Evolutionary conservation across 2,113 vertebrate genomes (phyloP).

Genomic region (Alosa alosa): DNA sequence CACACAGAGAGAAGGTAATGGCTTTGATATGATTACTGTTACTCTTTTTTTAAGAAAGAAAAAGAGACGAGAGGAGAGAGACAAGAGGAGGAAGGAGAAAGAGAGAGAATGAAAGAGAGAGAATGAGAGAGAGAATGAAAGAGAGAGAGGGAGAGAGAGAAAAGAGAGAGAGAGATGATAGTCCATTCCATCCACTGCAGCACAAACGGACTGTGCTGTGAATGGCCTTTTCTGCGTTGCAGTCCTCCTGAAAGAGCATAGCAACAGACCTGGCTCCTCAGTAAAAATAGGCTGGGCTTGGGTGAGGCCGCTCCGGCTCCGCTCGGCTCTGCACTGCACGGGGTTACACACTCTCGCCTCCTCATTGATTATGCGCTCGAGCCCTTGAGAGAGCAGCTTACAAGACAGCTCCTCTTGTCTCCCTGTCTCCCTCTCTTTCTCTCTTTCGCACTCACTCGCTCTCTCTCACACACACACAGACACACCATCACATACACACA

Average conservation of each 20-base stretch:
- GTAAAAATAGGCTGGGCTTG: constrained; percentile 76
- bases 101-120: neutral
- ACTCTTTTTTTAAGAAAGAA: neutral
- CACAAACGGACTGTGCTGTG: constrained; percentile 19
- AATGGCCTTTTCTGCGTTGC: constrained; percentile 48
- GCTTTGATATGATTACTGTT: neutral
- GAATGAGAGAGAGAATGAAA: neutral
- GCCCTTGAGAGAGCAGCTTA: constrained; percentile 67
- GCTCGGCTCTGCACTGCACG: constrained; percentile 24
- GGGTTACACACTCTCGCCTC: constrained; percentile 68
- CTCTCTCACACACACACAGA: neutral
- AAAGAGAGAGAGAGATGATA: neutral
- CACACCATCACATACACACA: neutral
- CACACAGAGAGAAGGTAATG: neutral
- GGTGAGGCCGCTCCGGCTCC: constrained; percentile 51
- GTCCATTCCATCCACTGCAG: constrained; percentile 8
- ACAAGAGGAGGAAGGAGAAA: neutral
- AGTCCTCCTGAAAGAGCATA: constrained; percentile 71
- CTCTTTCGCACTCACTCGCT: constrained; percentile 45
- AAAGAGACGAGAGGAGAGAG: neutral
- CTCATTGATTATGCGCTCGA: constrained; percentile 73
- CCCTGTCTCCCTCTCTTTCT: constrained; percentile 47
- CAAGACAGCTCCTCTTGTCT: constrained; percentile 62
- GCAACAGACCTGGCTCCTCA: constrained; percentile 73
- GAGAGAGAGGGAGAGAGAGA: neutral